Base-by-base conservation (phyloP, 2,888 invertebrate species). In the Empis livida region DNA sequence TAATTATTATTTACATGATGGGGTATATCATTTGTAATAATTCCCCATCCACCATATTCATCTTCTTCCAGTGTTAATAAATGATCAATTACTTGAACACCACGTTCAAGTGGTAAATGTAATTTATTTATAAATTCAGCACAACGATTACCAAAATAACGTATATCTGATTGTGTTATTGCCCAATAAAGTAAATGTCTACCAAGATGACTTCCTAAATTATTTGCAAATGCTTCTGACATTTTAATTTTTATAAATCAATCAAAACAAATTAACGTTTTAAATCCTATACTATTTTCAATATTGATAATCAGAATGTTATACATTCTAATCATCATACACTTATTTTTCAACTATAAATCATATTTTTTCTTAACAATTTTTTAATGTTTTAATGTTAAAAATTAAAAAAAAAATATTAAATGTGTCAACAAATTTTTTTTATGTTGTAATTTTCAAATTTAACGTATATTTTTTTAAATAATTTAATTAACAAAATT, bases 131-230 rank as follows among this genome's bases (percentile, higher is more conserved):
- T 62, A 32, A 73, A 67, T 58, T 75, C 71, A 40, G 77, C 77
- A 59, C 76, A 78, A 69, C 79, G 75, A 68, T 79, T 77, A 58
- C 79, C 71, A 59, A 79, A 71, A 59, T 76, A 74, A 62, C 77
- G 72, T 48, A 77, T 64, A 60, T 79, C 76, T 27, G 77, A 75
- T 61, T 76, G 78, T 48, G 75, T 75, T 56, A 78, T 72, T 48
- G 80, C 72, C 80, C 81, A 81, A 54, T 78, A 76, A 45, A 77
- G 66, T 42, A 78, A 63, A 56, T 76, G 68, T 59, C 74, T 75
- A 55, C 75, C 77, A 54, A 77, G 62, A 52, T 74, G 66, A 62
- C 65, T 68, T 56, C 68, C 64, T 14, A 69, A 53, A 51, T 65
- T 61, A 56, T 65, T 64, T 50, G 64, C 63, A 57, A 69, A 67